Conservation (phyloP, 2,797 vertebrate species). For the Anas flavirostris region DNA sequence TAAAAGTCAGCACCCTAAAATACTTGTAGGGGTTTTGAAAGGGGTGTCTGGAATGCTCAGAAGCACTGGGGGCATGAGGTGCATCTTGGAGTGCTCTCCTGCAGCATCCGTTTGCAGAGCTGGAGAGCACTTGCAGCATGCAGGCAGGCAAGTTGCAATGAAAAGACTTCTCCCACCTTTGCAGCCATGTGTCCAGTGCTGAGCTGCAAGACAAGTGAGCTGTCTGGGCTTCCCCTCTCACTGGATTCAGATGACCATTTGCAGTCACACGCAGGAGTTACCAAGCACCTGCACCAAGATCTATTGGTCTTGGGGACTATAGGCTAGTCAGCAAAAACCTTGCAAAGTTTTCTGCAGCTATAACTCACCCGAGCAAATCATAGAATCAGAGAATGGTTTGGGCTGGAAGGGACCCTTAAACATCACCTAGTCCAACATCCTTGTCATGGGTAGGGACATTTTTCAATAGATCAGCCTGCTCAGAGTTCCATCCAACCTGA, state of each 20-base stretch:
- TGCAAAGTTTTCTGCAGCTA: neutral
- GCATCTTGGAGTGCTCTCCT: rapidly evolving
- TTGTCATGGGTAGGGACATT: neutral
- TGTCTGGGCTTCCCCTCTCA: neutral
- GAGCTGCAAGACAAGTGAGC: neutral
- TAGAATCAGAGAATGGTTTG: neutral
- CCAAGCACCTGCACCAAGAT: neutral
- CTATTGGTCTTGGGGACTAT: neutral
- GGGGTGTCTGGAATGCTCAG: too few relatives aligned
- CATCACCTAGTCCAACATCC: neutral
- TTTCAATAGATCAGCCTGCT: neutral
- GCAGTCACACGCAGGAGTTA: rapidly evolving
- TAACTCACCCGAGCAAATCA: neutral
- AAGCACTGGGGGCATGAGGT: neutral
- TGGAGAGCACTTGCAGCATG: neutral
- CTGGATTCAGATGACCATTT: neutral
- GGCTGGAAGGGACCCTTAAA: neutral
- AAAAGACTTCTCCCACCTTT: neutral
- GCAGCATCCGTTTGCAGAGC: neutral
- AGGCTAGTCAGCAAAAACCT: neutral
- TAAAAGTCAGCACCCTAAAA: neutral
- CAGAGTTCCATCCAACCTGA: too few relatives aligned
- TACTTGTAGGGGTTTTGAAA: neutral
- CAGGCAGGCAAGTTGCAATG: neutral
- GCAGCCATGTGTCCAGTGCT: neutral